phyloP scores from a whole-genome alignment of 2,888 invertebrate genomes.

The Campoplex nolae region DNA sequence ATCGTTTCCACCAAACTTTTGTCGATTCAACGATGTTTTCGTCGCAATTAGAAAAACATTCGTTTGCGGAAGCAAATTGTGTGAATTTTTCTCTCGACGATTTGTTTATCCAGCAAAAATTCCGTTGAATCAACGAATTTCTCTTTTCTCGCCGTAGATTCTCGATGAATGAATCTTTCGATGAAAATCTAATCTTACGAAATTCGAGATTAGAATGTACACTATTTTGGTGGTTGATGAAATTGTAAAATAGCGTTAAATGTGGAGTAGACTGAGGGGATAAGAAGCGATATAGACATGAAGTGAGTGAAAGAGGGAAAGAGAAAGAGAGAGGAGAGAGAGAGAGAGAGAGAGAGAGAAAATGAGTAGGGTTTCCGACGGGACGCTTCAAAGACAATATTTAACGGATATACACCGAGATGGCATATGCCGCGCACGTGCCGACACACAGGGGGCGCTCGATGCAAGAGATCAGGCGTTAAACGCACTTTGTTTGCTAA shows the following conservation, averaged over 20 bases:
- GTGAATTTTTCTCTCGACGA: too few species aligned
- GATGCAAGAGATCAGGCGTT: conserved; percentile 72
- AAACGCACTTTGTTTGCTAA: conserved; percentile 84
- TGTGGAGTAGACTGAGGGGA: neutral
- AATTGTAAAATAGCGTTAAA: conserved; percentile 25
- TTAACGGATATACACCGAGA: conserved; percentile 78
- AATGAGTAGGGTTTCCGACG: conserved; percentile 80
- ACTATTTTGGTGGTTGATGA: conserved; percentile 12
- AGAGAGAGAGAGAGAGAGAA: conserved; percentile 50
- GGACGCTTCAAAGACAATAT: conserved; percentile 84
- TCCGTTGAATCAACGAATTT: too few species aligned
- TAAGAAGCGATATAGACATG: conserved; percentile 32
- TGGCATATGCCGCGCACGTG: conserved; percentile 84
- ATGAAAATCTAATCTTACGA: neutral
- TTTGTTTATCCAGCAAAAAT: too few species aligned
- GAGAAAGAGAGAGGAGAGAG: conserved; percentile 42
- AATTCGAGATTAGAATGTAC: conserved; percentile 8
- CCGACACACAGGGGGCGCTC: conserved; percentile 73
- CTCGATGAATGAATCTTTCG: too few species aligned
- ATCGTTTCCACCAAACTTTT: neutral
- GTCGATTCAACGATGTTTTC: too few species aligned
- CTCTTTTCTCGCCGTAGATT: too few species aligned
- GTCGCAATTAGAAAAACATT: too few species aligned
- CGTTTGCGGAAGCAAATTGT: too few species aligned
- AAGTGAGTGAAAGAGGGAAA: conserved; percentile 59